Evolutionary conservation across 2,113 vertebrate genomes (phyloP), one percentile per base, ranked within the genome.

Genomic region (Tinamus guttatus): DNA sequence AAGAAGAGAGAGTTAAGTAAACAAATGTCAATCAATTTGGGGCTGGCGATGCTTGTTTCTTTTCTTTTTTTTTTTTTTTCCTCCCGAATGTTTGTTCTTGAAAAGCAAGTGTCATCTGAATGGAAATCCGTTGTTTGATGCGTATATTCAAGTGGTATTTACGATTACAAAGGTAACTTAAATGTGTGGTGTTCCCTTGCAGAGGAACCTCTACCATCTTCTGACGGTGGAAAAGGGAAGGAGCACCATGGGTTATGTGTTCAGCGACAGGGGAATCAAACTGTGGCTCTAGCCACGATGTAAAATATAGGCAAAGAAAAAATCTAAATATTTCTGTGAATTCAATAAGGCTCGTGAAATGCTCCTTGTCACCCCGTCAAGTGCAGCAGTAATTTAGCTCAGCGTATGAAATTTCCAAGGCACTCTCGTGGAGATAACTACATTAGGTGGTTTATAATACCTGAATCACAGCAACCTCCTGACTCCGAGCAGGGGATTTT

Each of bases 1-100:
- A 98, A 98, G 98, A 98, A 98, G 97, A 97, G 98, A 98, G 96
- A 98, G 98, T 97, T 98, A 98, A 98, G 97, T 98, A 98, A 98
- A 98, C 98, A 98, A 98, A 98, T 97, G 98, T 98, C 98, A 98
- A 98, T 98, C 98, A 98, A 97, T 97, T 97, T 95, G 96, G 96
- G 98, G 95, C 97, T 98, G 97, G 97, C 96, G 97, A 88, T 36
- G 15, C 95, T 95, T 49, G 49, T 49, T 49, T 49, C 49, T 49
- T 49, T 49, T 22, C 19, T 49, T 49, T 49, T 49, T 49, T 49
- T 49, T 49, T 93, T 96, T 96, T 94, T 93, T 96, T 75, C 97
- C 84, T 85, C 94, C 97, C 98, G 93, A 97, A 96, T 98, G 97
- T 98, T 97, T 98, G 97, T 97, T 98, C 96, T 97, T 97, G 90